These are phyloP conservation scores for Parus major DNA, from an alignment of 2,113 vertebrate species.

Conservation along the genomic window DNA sequence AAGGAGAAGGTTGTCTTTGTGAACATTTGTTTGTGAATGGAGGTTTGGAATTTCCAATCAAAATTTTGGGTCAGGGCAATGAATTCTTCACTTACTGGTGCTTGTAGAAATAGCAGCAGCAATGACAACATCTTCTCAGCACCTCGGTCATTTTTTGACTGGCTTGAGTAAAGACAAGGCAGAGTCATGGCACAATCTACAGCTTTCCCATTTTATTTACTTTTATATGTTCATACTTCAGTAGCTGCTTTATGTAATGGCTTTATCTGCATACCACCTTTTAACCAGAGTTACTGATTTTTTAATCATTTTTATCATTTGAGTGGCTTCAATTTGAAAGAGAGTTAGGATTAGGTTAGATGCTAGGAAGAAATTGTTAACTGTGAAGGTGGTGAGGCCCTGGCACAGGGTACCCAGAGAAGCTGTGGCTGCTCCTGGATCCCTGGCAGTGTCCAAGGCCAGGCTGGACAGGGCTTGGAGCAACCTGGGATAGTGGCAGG, in stretches of 20 bases:
- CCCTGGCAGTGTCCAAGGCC: background rate
- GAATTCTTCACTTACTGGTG: background rate
- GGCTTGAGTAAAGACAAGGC: background rate
- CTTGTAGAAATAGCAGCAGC: background rate
- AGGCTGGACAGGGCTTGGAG: fast-evolving
- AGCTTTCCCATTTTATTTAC: background rate
- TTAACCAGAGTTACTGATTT: background rate
- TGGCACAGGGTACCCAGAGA: background rate
- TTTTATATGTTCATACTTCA: background rate
- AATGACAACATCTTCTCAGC: background rate
- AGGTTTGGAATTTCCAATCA: background rate
- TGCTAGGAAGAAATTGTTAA: background rate
- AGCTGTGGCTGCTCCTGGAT: background rate
- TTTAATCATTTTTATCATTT: background rate
- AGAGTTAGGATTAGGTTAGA: background rate
- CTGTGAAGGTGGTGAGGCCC: background rate
- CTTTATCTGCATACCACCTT: background rate
- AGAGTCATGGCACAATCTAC: background rate
- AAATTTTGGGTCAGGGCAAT: background rate
- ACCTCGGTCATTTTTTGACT: background rate
- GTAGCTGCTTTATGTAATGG: background rate
- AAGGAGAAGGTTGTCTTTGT: background rate
- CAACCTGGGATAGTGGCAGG: fast-evolving
- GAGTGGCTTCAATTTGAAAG: background rate
- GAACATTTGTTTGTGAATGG: background rate